Conservation (phyloP, 2,888 invertebrate species). For the Endotricha flammealis region DNA sequence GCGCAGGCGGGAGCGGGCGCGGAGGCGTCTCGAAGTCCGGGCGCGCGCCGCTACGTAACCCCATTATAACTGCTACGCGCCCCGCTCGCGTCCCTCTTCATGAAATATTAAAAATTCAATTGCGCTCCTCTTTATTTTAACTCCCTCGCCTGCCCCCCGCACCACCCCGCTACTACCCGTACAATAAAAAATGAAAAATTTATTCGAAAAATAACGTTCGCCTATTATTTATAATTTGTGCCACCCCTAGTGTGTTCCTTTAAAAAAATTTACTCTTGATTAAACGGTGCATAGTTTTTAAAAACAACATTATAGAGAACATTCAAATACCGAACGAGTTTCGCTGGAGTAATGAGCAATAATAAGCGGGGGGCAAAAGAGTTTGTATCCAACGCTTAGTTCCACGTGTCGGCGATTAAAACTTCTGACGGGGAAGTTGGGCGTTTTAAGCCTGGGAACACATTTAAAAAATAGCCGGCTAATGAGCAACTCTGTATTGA, state of each 20-base stretch:
- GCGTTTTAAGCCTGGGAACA: conserved; percentile 35
- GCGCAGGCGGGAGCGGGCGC: conserved; percentile 5
- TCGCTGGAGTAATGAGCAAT: conserved; percentile 13
- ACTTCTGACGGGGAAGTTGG: conserved; percentile 46
- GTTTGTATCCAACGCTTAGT: conserved; percentile 28
- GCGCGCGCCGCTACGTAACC: conserved; percentile 39
- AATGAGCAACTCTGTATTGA: conserved; percentile 32
- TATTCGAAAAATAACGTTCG: conserved; percentile 73
- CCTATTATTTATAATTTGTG: conserved; percentile 75
- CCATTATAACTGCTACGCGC: conserved; percentile 69
- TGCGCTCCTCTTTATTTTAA: conserved; percentile 78
- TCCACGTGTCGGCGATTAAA: conserved; percentile 45
- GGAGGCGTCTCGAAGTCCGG: not conserved
- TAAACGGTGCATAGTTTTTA: not conserved
- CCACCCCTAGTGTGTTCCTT: conserved; percentile 29
- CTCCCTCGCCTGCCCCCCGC: conserved; percentile 55
- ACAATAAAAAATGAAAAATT: conserved; percentile 77
- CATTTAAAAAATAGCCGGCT: conserved; percentile 34
- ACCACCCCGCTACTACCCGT: conserved; percentile 51
- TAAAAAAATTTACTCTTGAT: conserved; percentile 27
- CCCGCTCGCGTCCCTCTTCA: conserved; percentile 67
- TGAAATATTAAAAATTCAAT: conserved; percentile 79
- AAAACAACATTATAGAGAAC: not conserved
- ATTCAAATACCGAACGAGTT: not conserved
- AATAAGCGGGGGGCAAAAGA: conserved; percentile 17